These are phyloP conservation scores for Lynx canadensis DNA, from an alignment of 2,113 vertebrate genomes.

Conservation along the genomic window DNA sequence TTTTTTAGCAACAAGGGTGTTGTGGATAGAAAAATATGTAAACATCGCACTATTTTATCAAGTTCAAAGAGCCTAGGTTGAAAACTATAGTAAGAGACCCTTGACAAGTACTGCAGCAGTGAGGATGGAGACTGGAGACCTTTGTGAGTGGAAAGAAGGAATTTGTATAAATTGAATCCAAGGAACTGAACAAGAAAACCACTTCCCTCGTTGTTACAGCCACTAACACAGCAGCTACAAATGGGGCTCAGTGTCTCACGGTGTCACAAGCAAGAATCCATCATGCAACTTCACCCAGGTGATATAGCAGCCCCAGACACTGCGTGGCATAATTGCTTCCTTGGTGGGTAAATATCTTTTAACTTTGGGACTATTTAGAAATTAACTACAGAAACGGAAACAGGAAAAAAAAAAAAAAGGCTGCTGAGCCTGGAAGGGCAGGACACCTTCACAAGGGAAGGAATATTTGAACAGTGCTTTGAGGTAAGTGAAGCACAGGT, in stretches of 20 bases:
- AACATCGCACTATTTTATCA: slow-evolving; percentile 23
- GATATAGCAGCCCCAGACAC: not conserved
- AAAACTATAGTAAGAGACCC: not conserved
- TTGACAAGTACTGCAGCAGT: not conserved
- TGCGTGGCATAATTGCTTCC: not conserved
- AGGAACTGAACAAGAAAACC: not conserved
- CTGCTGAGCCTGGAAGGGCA: not conserved
- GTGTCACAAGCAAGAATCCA: slow-evolving; percentile 5
- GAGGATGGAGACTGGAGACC: not conserved
- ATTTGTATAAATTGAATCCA: not conserved
- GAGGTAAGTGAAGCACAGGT: not conserved
- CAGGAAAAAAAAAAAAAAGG: not conserved
- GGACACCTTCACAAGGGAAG: not conserved
- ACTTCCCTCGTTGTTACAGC: not conserved
- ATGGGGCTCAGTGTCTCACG: not conserved
- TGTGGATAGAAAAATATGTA: slow-evolving; percentile 29
- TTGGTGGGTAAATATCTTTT: slow-evolving; percentile 7
- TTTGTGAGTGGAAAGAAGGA: not conserved
- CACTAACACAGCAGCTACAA: not conserved
- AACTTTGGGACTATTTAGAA: slow-evolving; percentile 11
- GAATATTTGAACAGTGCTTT: not conserved
- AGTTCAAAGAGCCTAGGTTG: not conserved
- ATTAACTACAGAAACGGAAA: slow-evolving; percentile 10
- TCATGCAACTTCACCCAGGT: not conserved
- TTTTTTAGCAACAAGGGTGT: not conserved